phyloP scores from a whole-genome alignment of 2,888 invertebrate species.

The Heliconius charithonia region DNA sequence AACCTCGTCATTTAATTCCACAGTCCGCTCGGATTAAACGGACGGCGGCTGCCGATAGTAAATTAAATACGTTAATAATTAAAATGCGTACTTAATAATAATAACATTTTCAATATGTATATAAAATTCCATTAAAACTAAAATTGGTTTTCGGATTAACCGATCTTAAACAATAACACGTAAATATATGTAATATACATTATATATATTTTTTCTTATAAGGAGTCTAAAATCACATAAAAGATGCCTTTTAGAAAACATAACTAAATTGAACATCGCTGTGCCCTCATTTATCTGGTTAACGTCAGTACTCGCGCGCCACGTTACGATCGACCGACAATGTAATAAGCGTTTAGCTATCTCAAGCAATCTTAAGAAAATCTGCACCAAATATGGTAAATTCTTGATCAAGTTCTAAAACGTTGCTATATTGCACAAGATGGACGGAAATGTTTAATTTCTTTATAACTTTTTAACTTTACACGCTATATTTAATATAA shows the following conservation, averaged over 20 bases:
- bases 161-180: neutral
- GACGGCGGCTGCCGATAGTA: constrained; percentile 13
- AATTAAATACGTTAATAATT: constrained; percentile 1
- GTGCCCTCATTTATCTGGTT: constrained; percentile 11
- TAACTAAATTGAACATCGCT: constrained; percentile 13
- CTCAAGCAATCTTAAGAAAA: neutral
- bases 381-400: neutral
- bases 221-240: neutral
- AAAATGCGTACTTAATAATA: constrained; percentile 19
- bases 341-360: constrained; percentile 3
- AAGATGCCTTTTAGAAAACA: neutral
- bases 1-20: constrained; percentile 23
- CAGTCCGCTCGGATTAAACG: constrained; percentile 13
- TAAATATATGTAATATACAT: neutral
- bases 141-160: neutral
- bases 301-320: neutral
- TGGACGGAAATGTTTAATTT: too few species aligned
- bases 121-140: neutral
- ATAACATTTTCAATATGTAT: neutral
- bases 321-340: neutral
- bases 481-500: neutral
- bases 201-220: neutral
- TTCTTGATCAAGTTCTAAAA: neutral
- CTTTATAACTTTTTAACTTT: neutral
- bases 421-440: neutral